These are phyloP conservation scores for Steinernema hermaphroditum DNA, from an alignment of 2,888 invertebrate genomes.

Conservation along the genomic window DNA sequence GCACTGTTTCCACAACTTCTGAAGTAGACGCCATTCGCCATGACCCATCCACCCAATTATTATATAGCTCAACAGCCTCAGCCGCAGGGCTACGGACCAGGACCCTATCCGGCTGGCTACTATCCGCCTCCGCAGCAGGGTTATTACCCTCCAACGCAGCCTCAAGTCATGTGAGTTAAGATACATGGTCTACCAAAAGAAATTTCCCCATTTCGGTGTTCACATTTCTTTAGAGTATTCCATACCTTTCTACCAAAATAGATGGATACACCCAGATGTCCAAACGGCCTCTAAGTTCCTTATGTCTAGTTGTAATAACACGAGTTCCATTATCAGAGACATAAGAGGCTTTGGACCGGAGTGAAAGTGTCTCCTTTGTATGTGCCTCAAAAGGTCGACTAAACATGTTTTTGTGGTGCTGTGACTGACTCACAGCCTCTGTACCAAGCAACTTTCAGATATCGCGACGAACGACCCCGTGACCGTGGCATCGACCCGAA, in stretches of 20 bases:
- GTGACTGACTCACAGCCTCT: no score
- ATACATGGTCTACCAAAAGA: slow-evolving; percentile 15
- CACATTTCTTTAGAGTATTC: no score
- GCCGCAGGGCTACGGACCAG: slow-evolving; percentile 38
- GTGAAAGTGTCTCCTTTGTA: no score
- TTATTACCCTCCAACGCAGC: slow-evolving; percentile 53
- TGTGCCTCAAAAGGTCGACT: no score
- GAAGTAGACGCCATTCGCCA: not conserved
- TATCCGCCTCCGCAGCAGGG: slow-evolving; percentile 50
- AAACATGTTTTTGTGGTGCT: no score
- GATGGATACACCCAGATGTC: no score
- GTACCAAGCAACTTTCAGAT: no score
- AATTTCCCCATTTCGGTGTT: not conserved
- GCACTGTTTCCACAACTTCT: not conserved
- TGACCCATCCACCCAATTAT: not conserved
- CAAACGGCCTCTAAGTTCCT: no score
- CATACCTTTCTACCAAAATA: no score
- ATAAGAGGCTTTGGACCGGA: no score
- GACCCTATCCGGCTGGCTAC: slow-evolving; percentile 35
- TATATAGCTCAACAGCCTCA: slow-evolving; percentile 42
- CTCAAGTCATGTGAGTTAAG: slow-evolving; percentile 59
- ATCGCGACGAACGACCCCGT: slow-evolving; percentile 44
- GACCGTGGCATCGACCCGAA: slow-evolving; percentile 40
- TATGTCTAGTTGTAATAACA: no score
- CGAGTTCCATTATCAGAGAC: no score